Base-by-base conservation (phyloP, 2,113 vertebrate genomes). In the Nothocercus nigrocapillus region DNA sequence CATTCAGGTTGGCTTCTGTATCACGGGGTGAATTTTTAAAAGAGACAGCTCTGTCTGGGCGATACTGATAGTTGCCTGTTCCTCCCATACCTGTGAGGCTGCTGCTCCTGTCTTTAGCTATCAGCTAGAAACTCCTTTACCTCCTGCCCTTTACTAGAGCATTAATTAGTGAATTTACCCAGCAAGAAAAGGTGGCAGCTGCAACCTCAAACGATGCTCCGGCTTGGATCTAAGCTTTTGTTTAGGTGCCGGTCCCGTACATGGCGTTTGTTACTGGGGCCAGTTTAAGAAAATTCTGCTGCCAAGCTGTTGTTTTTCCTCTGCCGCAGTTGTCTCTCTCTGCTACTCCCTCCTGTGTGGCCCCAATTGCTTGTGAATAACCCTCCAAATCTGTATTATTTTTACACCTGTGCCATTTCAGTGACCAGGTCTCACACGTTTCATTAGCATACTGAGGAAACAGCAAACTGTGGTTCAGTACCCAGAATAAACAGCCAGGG, bases 41-140 rank as follows among this genome's bases (percentile, higher is more conserved):
- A 53, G 54, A 5, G 44, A n/a, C 5, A 11, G 66, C 7, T 4
- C 30, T 76, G 67, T 19, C 14, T 4, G 0, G 3, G 54, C 19
- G n/a, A 5, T 36, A 51, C 76, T 0, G 0, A 28, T 30, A 34
- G 20, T 54, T 27, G 14, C 53, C 53, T 54, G 45, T 11, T 59
- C 58, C 7, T 68, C 64, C 78, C 0, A 0, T 68, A 49, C 32
- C 34, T 9, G 8, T 4, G 42, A 22, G 0, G 13, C 25, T 16
- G 13, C 25, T 16, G 51, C 22, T n/a, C 27, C 28, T 30, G 51
- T 44, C 58, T 44, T 66, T 15, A 2, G 3, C 6, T 13, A 28
- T 4, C 67, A 30, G 13, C 24, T 9, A 3, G 34, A 59, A 64
- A 20, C 58, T 12, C 66, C 32, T 49, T 16, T 16, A 28, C 16